These are phyloP conservation scores for Suillia variegata DNA, from an alignment of 2,888 invertebrate genomes.

Conservation along the genomic window DNA sequence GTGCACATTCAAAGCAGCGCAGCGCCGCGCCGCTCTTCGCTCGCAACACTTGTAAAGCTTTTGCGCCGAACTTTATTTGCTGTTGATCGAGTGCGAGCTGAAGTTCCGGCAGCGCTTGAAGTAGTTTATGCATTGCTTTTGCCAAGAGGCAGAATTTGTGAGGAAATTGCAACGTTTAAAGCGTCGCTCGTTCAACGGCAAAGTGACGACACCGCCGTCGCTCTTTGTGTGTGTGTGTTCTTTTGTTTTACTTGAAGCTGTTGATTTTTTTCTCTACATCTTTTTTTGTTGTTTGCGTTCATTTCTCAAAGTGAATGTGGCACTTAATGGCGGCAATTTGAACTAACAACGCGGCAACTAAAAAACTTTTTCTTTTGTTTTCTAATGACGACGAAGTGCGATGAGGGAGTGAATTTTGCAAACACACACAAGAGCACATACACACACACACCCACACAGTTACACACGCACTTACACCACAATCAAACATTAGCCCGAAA, in stretches of 20 bases:
- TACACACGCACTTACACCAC: background rate
- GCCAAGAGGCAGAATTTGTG: background rate
- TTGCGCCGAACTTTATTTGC: background rate
- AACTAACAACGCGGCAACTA: background rate
- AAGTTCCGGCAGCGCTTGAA: background rate
- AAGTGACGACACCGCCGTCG: background rate
- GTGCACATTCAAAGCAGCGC: no score
- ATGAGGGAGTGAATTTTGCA: no score
- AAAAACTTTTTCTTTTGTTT: no score
- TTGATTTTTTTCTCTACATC: background rate
- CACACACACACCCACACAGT: background rate
- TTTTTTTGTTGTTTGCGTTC: no score
- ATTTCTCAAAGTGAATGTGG: background rate
- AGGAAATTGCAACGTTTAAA: background rate
- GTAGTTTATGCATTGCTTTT: slow-evolving; percentile 3
- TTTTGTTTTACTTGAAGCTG: no score
- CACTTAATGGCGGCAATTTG: background rate
- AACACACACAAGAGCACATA: no score
- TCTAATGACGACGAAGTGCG: no score
- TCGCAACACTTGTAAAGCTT: no score
- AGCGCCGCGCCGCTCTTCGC: no score
- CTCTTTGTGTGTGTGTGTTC: no score
- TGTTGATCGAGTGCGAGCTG: no score
- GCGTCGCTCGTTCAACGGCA: background rate
- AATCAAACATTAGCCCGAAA: no score